Percentiles rank a stretch among this genome's conserved stretches.
Evolutionary conservation across 1,140 invertebrate genomes (phyloP).

Genomic region (Sminthurinus signatus): DNA sequence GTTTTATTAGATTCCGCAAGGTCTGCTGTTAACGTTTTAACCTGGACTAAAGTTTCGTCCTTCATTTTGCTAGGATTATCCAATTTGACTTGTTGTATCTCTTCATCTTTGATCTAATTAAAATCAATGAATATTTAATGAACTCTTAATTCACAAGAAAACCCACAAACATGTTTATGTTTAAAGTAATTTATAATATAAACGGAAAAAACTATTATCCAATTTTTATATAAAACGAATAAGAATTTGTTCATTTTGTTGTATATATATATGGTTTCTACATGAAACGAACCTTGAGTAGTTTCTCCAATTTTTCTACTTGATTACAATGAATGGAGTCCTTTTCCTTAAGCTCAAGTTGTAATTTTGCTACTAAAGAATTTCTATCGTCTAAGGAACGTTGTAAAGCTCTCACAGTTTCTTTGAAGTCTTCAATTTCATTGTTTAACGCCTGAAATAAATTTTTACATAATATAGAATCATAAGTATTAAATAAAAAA

Average conservation of each 20-base stretch:
- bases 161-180: no score
- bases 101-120: conserved; percentile 5
- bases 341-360: background rate
- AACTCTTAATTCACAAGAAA: no score
- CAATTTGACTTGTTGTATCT: background rate
- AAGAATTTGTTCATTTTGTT: no score
- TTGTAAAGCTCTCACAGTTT: background rate
- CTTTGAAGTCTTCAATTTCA: background rate
- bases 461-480: no score
- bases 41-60: background rate
- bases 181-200: no score
- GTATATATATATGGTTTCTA: no score
- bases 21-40: background rate
- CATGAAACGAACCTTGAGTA: background rate
- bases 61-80: background rate
- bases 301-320: background rate
- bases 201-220: no score
- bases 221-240: no score
- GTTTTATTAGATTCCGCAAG: background rate
- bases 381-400: background rate
- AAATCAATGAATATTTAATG: no score
- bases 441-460: background rate
- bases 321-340: background rate
- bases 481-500: no score
- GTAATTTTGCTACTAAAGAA: background rate